Base-by-base conservation (phyloP, 2,797 vertebrate species). In the Tenualosa ilisha region DNA sequence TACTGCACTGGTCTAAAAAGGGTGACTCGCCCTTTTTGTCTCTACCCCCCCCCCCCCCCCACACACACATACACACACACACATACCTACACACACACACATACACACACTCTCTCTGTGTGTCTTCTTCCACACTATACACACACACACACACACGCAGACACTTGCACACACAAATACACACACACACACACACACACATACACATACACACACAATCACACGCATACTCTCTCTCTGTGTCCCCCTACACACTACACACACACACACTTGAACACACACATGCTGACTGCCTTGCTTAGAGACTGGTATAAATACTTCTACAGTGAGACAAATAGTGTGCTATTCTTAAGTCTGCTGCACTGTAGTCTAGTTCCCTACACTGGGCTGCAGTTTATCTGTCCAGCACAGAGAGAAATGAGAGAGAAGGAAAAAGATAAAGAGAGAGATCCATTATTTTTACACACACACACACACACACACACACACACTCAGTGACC, bases 371-470 rank as follows among this genome's bases (percentile, higher is more conserved):
- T 61, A 61, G 61, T 26, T 0, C 12, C 54, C 37, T 56, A 81
- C 56, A 6, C 56, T 84, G 53, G 31, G 61, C 72, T 83, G 2
- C 43, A 63, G 63, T 63, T 63, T 63, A 63, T 31, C 63, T 31
- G 11, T 40, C 37, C 31, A 43, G 15, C 17, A 20, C 31, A 79
- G 37, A 46, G 6, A 79, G 37, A 46, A 43, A 17, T 43, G 72
- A 79, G 8, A 20, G 72, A 79, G 72, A 46, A 17, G 40, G 15
- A 46, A 40, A 46, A 9, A 22, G 72, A 79, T 15, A 46, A 15
- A 79, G 72, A 79, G 68, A 75, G 68, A 46, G 72, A 79, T 46
- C 17, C 40, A 22, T 79, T 79, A 79, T 79, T 79, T 17, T 43
- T 22, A 40, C 15, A 43, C 68, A 75, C 37, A 75, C 68, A 75